These are phyloP conservation scores for Tricholauxania praeusta DNA, from an alignment of 2,888 invertebrate species.

Conservation along the genomic window DNA sequence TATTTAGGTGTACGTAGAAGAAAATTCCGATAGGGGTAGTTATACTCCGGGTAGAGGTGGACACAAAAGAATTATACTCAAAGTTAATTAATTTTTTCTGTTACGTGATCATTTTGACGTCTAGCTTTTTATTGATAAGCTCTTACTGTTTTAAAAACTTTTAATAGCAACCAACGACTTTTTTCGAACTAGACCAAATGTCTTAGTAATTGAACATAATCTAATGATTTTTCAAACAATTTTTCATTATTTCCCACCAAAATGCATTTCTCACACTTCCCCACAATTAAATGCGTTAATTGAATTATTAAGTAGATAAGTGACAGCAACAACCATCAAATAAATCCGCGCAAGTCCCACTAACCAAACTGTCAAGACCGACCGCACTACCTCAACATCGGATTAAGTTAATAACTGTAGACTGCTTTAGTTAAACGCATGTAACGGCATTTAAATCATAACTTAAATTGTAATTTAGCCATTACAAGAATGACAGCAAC, in stretches of 20 bases:
- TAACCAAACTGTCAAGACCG: slow-evolving; percentile 7
- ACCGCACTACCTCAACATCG: slow-evolving; percentile 1
- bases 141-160: too few species aligned
- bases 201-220: too few species aligned
- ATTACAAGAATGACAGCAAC: slow-evolving; percentile 29
- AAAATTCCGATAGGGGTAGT: too few species aligned
- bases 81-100: too few species aligned
- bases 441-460: slow-evolving; percentile 32
- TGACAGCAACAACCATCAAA: not conserved
- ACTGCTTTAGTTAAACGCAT: slow-evolving; percentile 28
- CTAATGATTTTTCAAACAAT: too few species aligned
- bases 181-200: too few species aligned
- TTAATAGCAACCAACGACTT: too few species aligned
- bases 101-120: too few species aligned
- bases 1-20: too few species aligned
- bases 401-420: slow-evolving; percentile 38
- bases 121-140: too few species aligned
- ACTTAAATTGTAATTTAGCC: slow-evolving; percentile 36
- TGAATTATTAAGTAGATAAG: slow-evolving; percentile 20
- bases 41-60: too few species aligned
- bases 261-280: slow-evolving; percentile 2
- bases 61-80: too few species aligned
- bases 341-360: slow-evolving; percentile 12
- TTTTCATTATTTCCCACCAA: slow-evolving; percentile 10
- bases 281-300: slow-evolving; percentile 13